Conservation (phyloP, 2,888 invertebrate genomes). For the Apomyelois bistriatella region DNA sequence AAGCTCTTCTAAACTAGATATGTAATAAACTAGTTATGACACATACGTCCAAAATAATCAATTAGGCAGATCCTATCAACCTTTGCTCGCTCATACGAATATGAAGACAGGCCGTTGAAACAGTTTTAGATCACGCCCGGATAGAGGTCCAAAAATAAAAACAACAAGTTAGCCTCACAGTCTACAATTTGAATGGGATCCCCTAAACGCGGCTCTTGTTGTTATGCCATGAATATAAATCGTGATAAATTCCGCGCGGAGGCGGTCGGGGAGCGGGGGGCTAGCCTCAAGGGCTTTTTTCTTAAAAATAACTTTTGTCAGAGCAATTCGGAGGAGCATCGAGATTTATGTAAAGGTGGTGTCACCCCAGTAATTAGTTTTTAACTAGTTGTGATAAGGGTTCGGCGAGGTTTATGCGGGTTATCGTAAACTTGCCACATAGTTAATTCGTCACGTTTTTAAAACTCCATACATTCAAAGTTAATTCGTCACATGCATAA, state of each 20-base stretch:
- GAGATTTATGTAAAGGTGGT: conserved; percentile 78
- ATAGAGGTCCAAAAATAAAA: conserved; percentile 25
- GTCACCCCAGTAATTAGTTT: conserved; percentile 80
- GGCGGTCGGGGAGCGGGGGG: conserved; percentile 36
- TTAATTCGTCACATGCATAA: too few species aligned
- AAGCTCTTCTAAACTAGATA: too few species aligned
- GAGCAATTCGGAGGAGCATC: conserved; percentile 74
- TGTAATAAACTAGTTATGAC: too few species aligned
- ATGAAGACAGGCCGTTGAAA: conserved; percentile 15
- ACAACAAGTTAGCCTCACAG: conserved; percentile 59
- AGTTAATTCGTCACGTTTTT: too few species aligned
- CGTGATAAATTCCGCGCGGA: conserved; percentile 79
- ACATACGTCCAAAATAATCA: not conserved
- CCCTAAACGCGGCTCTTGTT: conserved; percentile 74
- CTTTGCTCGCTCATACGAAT: not conserved
- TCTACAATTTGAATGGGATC: conserved; percentile 68
- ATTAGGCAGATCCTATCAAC: not conserved
- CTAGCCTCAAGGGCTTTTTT: conserved; percentile 76
- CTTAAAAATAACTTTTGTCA: conserved; percentile 80
- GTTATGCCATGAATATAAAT: conserved; percentile 81
- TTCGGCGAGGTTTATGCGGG: conserved; percentile 66
- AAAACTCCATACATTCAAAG: too few species aligned
- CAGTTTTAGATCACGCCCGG: conserved; percentile 12
- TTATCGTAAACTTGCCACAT: too few species aligned
- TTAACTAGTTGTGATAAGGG: conserved; percentile 81